Base-by-base conservation (phyloP, 1,140 invertebrate genomes). In the Macrocentrus cingulum region DNA sequence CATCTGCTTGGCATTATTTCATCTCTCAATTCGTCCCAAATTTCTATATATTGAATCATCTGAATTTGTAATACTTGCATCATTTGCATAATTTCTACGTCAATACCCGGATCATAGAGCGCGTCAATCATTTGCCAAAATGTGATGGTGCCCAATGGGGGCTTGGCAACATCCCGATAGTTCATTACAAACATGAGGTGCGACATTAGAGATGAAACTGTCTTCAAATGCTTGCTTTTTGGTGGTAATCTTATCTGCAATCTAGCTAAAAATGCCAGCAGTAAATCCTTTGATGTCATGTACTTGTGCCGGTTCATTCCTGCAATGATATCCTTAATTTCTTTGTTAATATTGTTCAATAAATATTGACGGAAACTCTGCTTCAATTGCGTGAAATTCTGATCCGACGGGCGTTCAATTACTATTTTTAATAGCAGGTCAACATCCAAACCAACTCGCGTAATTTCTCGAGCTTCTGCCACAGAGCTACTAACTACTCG, bases 221-320 rank as follows among this genome's bases (percentile, higher is more conserved):
- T 29, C 13, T 22, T 34, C 23, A 15, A 29, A 52, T 41, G 42
- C 41, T 60, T 19, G 16, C n/a, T 29, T 3, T 45, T 36, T 13
- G 15, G 5, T 11, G 58, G 39, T 37, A 49, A 53, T 41, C 20
- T 19, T 34, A 46, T 54, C 39, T 53, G 41, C 4, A 54, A 15
- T 13, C 45, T 18, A 8, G 50, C 22, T 7, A 60, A 23, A 20
- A 54, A 49, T 20, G 32, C 32, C 0, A 60, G 34, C 8, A 60
- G 18, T 25, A 54, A 46, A 11, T 48, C 50, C 29, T 29, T 19
- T 8, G 58, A 50, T 19, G 9, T 44, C 15, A 18, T 52, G 44
- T 53, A 48, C n/a, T n/a, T 54, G 19, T 37, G 54, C 13, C 50
- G 25, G 25, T 49, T 54, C 16, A 44, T 39, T 25, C 45, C 50